Evolutionary conservation across 2,797 vertebrate genomes (phyloP), one percentile per base, ranked within the genome.

Genomic region (Helostoma temminkii): DNA sequence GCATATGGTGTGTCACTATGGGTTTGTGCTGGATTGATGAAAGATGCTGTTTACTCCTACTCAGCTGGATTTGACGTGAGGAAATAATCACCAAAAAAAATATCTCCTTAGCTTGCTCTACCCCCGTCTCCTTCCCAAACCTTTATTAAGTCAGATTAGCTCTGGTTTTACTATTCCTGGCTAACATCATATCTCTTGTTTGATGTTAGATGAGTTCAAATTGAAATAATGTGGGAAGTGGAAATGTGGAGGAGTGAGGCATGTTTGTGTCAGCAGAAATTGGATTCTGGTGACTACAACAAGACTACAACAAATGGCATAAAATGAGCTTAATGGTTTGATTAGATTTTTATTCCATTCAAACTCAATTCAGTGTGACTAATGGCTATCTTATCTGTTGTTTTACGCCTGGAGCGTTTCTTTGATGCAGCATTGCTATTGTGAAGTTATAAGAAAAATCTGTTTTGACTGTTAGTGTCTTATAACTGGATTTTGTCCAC

Each of bases 71-170:
- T 53, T 4, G 47, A 30, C 36, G 25, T 18, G 22, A 1, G 10
- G 49, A 67, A 42, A 59, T 50, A 32, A 61, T 57, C 50, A 36
- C 43, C 34, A 53, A 49, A 66, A 43, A 37, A 45, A n/a, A n/a
- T n/a, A 36, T 36, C 12, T 30, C 18, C 19, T 57, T 22, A 22
- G 12, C n/a, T 42, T 24, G 32, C 32, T 2, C 32, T 3, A 1
- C 14, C 7, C 16, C 1, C 54, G 11, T 5, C 11, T n/a, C 32
- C 15, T 41, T 25, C 19, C 22, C 50, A 7, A 11, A 32, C 30
- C n/a, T n/a, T n/a, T n/a, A 19, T n/a, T 8, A 45, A 39, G 16
- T 18, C 21, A 67, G 48, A 64, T 60, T 43, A 65, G 49, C 45
- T 64, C 3, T 3, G 26, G 15, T 22, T 65, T 61, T 39, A n/a